Conservation (phyloP, 2,888 invertebrate species). For the Thereva unica region DNA sequence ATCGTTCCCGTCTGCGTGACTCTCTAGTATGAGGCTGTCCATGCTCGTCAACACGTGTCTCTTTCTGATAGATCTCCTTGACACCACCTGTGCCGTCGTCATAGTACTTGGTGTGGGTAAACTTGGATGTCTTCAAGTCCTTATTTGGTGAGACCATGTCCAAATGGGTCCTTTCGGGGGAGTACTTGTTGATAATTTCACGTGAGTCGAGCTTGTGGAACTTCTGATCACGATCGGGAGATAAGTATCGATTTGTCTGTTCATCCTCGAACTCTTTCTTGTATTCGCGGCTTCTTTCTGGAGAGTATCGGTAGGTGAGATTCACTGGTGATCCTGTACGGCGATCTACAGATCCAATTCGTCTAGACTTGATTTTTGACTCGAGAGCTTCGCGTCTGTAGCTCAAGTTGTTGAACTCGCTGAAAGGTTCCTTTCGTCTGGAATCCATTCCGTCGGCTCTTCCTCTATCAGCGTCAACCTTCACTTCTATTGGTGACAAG, state of each 20-base stretch:
- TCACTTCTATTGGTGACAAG: slow-evolving; percentile 58
- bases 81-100: slow-evolving; percentile 61
- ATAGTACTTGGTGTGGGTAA: slow-evolving; percentile 54
- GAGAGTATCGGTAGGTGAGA: slow-evolving; percentile 47
- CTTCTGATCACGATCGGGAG: slow-evolving; percentile 49
- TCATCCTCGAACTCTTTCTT: slow-evolving; percentile 51
- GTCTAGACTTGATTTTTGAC: slow-evolving; percentile 71
- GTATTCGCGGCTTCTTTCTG: slow-evolving; percentile 62
- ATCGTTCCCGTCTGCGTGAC: slow-evolving; percentile 57
- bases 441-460: slow-evolving; percentile 71
- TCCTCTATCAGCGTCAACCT: slow-evolving; percentile 58
- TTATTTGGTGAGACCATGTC: slow-evolving; percentile 47
- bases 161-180: slow-evolving; percentile 51
- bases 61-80: slow-evolving; percentile 59
- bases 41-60: slow-evolving; percentile 56
- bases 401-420: slow-evolving; percentile 66
- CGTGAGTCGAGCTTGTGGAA: slow-evolving; percentile 50
- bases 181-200: slow-evolving; percentile 51
- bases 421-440: slow-evolving; percentile 61
- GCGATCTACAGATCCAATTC: slow-evolving; percentile 56
- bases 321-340: slow-evolving; percentile 59
- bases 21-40: slow-evolving; percentile 57
- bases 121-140: slow-evolving; percentile 50
- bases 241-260: slow-evolving; percentile 54
- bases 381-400: slow-evolving; percentile 75